Base-by-base conservation (phyloP, 2,113 vertebrate species). In the Bungarus multicinctus region DNA sequence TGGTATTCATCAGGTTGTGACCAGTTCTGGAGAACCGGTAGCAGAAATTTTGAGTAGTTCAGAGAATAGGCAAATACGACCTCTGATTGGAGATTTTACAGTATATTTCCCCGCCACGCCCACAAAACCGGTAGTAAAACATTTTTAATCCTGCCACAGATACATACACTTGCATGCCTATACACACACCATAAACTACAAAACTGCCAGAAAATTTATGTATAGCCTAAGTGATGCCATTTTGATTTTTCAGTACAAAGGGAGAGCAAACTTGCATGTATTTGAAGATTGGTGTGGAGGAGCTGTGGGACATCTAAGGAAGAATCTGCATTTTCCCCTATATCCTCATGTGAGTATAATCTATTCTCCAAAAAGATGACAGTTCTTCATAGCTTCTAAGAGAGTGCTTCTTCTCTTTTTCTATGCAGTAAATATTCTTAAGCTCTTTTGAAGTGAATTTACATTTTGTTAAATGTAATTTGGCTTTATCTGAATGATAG, bases 271-370 rank as follows among this genome's bases (percentile, higher is more conserved):
- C 97, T 97, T 99, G 92, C 99, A 99, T 0, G 99, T 99, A 92
- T 99, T 99, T 1, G 99, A 99, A 95, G 99, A 99, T 97, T 99
- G 99, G 99, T 99, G 99, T 0, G 99, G 99, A 0, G 99, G 99
- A 5, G 98, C 99, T 0, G 95, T 99, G 90, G 96, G 98, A 95
- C 98, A 99, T 90, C 98, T 99, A 94, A 97, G 99, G 95, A 98
- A 98, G 97, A 99, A 99, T 95, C 98, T 99, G 39, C 99, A 99
- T 95, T 99, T 99, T 90, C 99, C 99, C 0, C 98, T 99, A 34
- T 99, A 98, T 93, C 99, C 99, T 8, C 99, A 99, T 0, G 99
- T 99, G 96, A 99, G 99, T 98, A 96, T n/a, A 88, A 53, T 23
- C 45, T 74, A 20, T 85, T 89, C 5, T 52, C 30, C 60, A 85